Evolutionary conservation across 1,140 invertebrate genomes (phyloP).

Genomic region (Andrena cerasifolii): DNA sequence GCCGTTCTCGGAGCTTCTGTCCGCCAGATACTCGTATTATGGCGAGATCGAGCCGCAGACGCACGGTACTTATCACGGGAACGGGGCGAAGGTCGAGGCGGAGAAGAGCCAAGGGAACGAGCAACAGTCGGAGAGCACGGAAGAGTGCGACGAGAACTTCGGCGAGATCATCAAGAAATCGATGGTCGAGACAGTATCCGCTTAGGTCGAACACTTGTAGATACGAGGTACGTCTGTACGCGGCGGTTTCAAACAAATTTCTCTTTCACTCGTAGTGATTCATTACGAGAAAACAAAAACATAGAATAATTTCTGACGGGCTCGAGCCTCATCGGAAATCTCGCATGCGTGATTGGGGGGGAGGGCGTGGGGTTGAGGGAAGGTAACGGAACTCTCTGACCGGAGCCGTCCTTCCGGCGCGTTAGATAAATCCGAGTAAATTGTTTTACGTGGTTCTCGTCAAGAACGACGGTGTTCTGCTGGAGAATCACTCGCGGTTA

Average conservation of each 20-base stretch:
- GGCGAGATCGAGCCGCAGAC: conserved; percentile 71
- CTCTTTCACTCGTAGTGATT: conserved; percentile 8
- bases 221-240: conserved; percentile 6
- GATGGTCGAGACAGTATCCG: conserved; percentile 94
- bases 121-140: conserved; percentile 61
- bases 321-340: background rate
- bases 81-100: conserved; percentile 57
- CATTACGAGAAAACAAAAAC: background rate
- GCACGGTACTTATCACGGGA: conserved; percentile 65
- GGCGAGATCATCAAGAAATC: conserved; percentile 96
- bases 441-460: conserved; percentile 42
- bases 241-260: background rate
- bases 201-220: conserved; percentile 79
- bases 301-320: conserved; percentile 9
- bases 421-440: conserved; percentile 46
- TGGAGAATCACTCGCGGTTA: conserved; percentile 31
- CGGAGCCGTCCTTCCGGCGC: background rate
- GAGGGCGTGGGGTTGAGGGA: background rate
- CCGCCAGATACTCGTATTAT: conserved; percentile 84
- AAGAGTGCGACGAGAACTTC: conserved; percentile 89
- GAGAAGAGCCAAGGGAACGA: conserved; percentile 59
- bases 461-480: conserved; percentile 12
- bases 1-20: conserved; percentile 87
- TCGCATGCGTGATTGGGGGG: background rate
- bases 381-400: conserved; percentile 7